Evolutionary conservation across 1,140 invertebrate species (phyloP).

Genomic region (Stegodyphus mimosarum): DNA sequence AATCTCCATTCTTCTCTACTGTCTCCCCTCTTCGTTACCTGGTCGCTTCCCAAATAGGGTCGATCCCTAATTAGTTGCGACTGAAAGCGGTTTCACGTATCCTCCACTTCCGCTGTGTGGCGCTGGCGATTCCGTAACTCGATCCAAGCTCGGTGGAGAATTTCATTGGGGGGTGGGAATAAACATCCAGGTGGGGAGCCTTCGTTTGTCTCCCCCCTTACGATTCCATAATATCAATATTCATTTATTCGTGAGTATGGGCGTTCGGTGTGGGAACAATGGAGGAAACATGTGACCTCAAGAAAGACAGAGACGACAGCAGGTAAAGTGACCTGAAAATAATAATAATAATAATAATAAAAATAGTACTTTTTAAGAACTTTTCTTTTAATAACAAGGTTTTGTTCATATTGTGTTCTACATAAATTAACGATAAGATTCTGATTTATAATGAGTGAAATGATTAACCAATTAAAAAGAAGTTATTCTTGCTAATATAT

Average conservation of each 20-base stretch:
- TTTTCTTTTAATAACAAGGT: not conserved
- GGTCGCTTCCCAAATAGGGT: constrained; percentile 7
- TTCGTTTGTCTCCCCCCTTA: not conserved
- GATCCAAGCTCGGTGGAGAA: constrained; percentile 28
- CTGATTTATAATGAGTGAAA: no score
- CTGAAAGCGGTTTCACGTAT: constrained; percentile 42
- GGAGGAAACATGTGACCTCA: not conserved
- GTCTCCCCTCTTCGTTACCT: constrained; percentile 22
- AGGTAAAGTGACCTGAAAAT: not conserved
- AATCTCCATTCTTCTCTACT: constrained; percentile 41
- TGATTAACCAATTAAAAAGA: no score
- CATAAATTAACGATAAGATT: no score
- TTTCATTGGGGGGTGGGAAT: constrained; percentile 17
- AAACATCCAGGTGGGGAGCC: constrained; percentile 34
- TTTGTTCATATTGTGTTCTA: no score
- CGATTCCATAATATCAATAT: constrained; percentile 27
- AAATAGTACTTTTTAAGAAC: not conserved
- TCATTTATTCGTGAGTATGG: constrained; percentile 30
- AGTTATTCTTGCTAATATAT: no score
- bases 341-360: not conserved
- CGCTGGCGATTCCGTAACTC: constrained; percentile 40
- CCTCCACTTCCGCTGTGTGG: constrained; percentile 58
- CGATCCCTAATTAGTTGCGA: constrained; percentile 52
- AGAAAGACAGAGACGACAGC: not conserved
- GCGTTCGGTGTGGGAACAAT: not conserved